Conservation (phyloP, 2,113 vertebrate genomes). For the Hydropotes inermis region DNA sequence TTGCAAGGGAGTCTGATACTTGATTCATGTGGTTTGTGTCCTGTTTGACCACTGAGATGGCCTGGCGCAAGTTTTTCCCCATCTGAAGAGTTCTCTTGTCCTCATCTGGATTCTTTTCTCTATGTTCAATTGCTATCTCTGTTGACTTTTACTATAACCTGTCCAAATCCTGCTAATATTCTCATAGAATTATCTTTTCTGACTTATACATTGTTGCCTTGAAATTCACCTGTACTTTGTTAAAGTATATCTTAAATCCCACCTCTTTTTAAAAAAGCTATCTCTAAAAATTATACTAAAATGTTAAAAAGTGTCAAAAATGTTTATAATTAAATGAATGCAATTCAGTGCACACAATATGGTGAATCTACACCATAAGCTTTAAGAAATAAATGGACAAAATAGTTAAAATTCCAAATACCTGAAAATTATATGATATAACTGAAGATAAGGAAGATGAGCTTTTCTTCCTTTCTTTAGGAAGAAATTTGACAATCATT, state of each 20-base stretch:
- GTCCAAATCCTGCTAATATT: constrained; percentile 75
- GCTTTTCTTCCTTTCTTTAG: not conserved
- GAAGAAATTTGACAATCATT: not conserved
- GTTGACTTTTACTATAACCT: constrained; percentile 69
- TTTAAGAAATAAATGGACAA: not conserved
- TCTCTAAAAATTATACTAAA: constrained; percentile 2
- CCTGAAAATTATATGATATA: not conserved
- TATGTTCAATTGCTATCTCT: not conserved
- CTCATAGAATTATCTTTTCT: constrained; percentile 76
- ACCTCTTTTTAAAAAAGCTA: not conserved
- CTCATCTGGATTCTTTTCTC: not conserved
- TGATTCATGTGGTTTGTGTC: not conserved
- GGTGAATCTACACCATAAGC: not conserved
- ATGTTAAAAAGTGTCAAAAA: not conserved
- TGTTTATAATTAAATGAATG: not conserved
- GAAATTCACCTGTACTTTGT: constrained; percentile 65
- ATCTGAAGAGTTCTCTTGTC: not conserved
- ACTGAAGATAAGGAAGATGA: not conserved
- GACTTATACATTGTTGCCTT: constrained; percentile 71
- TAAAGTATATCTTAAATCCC: constrained; percentile 16
- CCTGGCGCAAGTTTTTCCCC: not conserved
- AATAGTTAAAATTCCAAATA: not conserved
- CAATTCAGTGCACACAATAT: not conserved
- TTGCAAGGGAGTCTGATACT: not conserved
- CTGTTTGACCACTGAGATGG: not conserved